Evolutionary conservation across 2,888 invertebrate genomes (phyloP).

Genomic region (Ophion ventricosus): DNA sequence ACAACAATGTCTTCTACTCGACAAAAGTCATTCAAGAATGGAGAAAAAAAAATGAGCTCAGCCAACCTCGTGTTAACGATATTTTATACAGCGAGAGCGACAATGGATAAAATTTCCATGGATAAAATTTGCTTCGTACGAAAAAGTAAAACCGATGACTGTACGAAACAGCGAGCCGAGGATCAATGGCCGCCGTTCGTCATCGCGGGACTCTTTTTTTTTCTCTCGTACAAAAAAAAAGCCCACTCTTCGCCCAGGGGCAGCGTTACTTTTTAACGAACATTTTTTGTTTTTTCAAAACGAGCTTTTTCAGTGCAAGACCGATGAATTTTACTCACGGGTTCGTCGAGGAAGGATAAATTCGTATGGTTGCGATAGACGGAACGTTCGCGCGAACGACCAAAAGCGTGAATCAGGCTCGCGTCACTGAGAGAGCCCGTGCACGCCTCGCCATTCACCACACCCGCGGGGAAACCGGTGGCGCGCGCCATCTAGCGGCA

Average conservation of each 20-base stretch:
- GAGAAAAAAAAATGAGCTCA: not conserved
- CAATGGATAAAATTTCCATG: not conserved
- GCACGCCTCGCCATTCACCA: conserved; percentile 49
- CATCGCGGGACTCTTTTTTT: conserved; percentile 40
- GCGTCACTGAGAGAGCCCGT: conserved; percentile 62
- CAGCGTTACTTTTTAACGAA: not conserved
- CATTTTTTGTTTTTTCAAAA: not conserved
- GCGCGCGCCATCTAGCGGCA: conserved; percentile 61
- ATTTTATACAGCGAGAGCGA: not conserved
- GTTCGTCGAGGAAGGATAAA: not conserved
- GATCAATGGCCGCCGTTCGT: conserved; percentile 62
- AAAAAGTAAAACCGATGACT: conserved; percentile 23
- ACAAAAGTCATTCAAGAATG: not conserved
- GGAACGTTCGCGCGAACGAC: conserved; percentile 35
- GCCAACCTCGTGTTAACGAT: not conserved
- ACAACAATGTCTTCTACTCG: not conserved
- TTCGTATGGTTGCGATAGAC: not conserved
- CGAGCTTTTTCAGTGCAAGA: not conserved
- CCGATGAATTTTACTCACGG: not conserved
- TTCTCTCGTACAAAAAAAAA: conserved; percentile 31
- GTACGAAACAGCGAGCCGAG: conserved; percentile 14
- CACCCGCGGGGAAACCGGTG: conserved; percentile 49
- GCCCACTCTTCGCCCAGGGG: not conserved
- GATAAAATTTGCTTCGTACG: not conserved
- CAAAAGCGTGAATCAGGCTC: conserved; percentile 63